These are phyloP conservation scores for Apaloderma vittatum DNA, from an alignment of 2,113 vertebrate species.

Conservation along the genomic window DNA sequence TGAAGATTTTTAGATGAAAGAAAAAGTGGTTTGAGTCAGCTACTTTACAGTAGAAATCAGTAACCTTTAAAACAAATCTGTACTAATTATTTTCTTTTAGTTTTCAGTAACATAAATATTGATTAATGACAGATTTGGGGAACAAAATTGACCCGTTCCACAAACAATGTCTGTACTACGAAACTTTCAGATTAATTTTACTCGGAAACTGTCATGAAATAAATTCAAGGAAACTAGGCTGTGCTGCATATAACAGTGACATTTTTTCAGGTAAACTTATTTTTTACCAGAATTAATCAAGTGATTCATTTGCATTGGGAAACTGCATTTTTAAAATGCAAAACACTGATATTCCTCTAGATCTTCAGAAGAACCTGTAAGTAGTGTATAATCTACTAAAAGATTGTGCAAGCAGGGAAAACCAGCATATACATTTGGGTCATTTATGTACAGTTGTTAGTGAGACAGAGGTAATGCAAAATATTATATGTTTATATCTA, in stretches of 20 bases:
- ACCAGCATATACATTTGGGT: background rate
- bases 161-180: background rate
- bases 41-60: background rate
- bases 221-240: background rate
- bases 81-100: background rate
- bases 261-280: background rate
- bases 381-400: background rate
- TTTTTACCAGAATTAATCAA: background rate
- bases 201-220: background rate
- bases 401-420: background rate
- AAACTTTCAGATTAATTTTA: background rate
- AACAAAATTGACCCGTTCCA: background rate
- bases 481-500: background rate
- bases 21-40: background rate
- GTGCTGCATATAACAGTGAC: background rate
- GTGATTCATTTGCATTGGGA: background rate
- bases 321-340: background rate
- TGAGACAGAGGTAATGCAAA: background rate
- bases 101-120: background rate
- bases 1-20: background rate
- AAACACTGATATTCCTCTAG: background rate
- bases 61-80: rapidly evolving
- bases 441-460: background rate
- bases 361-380: background rate
- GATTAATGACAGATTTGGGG: background rate